Base-by-base conservation (phyloP, 2,888 invertebrate genomes). In the Caenorhabditis drosophilae region DNA sequence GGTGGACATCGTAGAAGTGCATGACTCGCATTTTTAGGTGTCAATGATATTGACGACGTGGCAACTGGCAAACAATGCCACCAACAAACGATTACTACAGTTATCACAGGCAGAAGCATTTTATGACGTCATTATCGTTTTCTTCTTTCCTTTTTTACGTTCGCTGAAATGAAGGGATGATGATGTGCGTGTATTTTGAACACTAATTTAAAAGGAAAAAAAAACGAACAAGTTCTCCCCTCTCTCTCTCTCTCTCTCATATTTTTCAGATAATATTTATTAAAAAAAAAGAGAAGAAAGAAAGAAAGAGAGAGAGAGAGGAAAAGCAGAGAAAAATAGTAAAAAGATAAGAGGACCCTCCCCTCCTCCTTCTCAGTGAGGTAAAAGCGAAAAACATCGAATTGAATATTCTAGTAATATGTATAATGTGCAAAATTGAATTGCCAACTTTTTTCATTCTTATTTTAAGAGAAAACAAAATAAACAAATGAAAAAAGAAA, bases 1-100 rank as follows among this genome's bases (percentile, higher is more conserved):
- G 80, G 79, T 6, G 69, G 67, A 55, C 80, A 80, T n/a, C 66
- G 53, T 9, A 80, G 58, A 46, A 73, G 38, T 22, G 78, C 64
- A 34, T 67, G 54, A 2, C 60, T 56, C 11, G 60, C 54, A 45
- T 64, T 64, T 44, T 61, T 55, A n/a, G 31, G 7, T 31, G n/a
- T n/a, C n/a, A n/a, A n/a, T n/a, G 31, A 31, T 31, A 31, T 31
- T 12, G 12, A 9, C 31, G 31, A 31, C 31, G 31, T 9, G 31
- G 12, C 7, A 9, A 9, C 31, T 31, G 31, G 6, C 6, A 31
- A 31, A 31, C 6, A 6, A 6, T 31, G 7, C 7, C 6, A 31
- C 6, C 6, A 31, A 31, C 12, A 31, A 31, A 31, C 6, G 31
- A 31, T 9, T 6, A n/a, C n/a, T n/a, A n/a, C n/a, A n/a, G n/a